Conservation (phyloP, 2,113 vertebrate genomes). For the Nothocercus julius region DNA sequence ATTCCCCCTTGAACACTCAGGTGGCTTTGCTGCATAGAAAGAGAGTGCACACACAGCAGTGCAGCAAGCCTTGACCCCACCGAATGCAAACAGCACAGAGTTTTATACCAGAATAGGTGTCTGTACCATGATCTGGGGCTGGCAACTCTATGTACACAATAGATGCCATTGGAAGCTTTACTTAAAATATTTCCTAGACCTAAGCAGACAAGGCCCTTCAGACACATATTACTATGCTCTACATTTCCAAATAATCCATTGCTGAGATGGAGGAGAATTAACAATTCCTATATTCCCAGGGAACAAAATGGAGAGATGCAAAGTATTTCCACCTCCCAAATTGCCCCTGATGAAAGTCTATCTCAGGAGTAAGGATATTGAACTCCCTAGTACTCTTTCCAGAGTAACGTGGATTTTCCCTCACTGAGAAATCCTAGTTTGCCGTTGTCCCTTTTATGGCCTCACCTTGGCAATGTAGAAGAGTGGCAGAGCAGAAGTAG, state of each 20-base stretch:
- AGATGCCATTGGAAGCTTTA: not conserved
- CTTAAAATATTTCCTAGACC: not conserved
- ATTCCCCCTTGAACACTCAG: too few species aligned
- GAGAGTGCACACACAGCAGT: not conserved
- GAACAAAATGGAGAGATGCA: not conserved
- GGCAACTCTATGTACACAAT: accelerated
- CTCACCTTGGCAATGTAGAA: not conserved
- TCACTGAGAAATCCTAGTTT: not conserved
- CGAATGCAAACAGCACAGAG: accelerated
- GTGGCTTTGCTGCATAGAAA: not conserved
- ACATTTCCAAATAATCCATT: not conserved
- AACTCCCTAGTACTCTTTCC: not conserved
- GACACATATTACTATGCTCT: not conserved
- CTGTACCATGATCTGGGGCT: not conserved
- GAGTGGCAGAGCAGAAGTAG: not conserved
- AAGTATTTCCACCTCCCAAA: not conserved
- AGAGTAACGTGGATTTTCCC: not conserved
- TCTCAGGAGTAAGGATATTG: not conserved
- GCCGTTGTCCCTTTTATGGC: not conserved
- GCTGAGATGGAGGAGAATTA: not conserved
- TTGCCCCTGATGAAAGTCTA: not conserved
- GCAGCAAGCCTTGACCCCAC: accelerated
- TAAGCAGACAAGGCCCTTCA: not conserved
- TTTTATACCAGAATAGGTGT: not conserved
- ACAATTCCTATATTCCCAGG: not conserved